Base-by-base conservation (phyloP, 2,888 invertebrate species). In the Stegophylla sp. region DNA sequence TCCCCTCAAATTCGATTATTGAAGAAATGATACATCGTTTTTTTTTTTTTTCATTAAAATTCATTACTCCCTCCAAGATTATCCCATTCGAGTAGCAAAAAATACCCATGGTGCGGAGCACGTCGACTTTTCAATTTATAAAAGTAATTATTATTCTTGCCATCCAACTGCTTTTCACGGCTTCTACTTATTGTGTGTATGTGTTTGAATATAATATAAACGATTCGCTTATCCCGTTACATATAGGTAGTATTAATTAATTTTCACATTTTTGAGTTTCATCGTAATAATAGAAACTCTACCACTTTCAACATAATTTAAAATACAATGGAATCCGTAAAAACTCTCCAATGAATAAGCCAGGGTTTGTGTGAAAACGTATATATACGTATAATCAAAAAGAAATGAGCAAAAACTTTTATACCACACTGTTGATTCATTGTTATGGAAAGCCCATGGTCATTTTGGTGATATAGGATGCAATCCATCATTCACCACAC, bases 401-500 rank as follows among this genome's bases (percentile, higher is more conserved):
- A 43, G 4, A 75, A 63, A 61, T 56, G 41, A 41, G 15, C 15
- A 72, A 48, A 51, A 74, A 63, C 53, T 26, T 23, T 66, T 23
- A 1, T n/a, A 4, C 9, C n/a, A 76, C 13, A 4, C 12, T 26
- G 23, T 43, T 66, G 53, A 67, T 53, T 26, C 66, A 76, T 76
- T 66, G 66, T 76, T 76, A 10, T 53, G 43, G 41, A 53, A 53
- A 41, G 76, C 28, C 66, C n/a, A 66, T 66, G 26, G 64, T 15
- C 26, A 28, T 69, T 69, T 67, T 77, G n/a, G 28, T 77, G 67
- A 67, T 77, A 67, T 56, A 66, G 67, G 20, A 15, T 10, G 77
- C 53, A 67, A 77, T 77, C 67, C 67, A 77, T 77, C 77, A 77
- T 59, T 69, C 59, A 17, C 28, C 45, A 66, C 43, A 13, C 12